Conservation (phyloP, 2,888 invertebrate species). For the Drosophila stalkeri region DNA sequence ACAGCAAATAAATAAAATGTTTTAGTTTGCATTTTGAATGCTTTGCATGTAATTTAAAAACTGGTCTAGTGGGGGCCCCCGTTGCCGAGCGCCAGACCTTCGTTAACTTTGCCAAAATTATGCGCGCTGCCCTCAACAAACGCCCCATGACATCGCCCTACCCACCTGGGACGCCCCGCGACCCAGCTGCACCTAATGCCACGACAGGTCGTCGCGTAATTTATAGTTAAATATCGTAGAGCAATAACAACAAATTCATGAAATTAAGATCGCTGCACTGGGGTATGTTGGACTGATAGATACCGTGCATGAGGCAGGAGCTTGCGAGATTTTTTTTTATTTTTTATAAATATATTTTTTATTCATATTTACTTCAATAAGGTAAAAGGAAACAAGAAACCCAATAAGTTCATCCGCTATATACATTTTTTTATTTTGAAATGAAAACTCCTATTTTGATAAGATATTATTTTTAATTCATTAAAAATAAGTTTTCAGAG, state of each 20-base stretch:
- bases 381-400: too few relatives aligned
- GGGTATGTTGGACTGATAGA: neutral
- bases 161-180: constrained; percentile 8
- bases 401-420: too few relatives aligned
- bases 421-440: too few relatives aligned
- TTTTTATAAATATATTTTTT: too few relatives aligned
- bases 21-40: constrained; percentile 80
- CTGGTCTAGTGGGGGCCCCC: constrained; percentile 76
- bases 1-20: constrained; percentile 72
- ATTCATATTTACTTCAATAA: too few relatives aligned
- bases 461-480: too few relatives aligned
- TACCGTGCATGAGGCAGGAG: neutral
- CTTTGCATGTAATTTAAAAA: constrained; percentile 83
- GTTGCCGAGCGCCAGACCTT: constrained; percentile 63
- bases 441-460: too few relatives aligned
- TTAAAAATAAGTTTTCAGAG: too few relatives aligned
- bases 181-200: constrained; percentile 19
- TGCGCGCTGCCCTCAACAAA: constrained; percentile 69
- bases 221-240: constrained; percentile 55
- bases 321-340: neutral
- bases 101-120: constrained; percentile 82
- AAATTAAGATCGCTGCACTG: neutral
- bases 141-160: constrained; percentile 22
- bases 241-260: constrained; percentile 13
- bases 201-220: constrained; percentile 73